phyloP scores from a whole-genome alignment of 2,113 vertebrate genomes.

The Macrotus californicus region DNA sequence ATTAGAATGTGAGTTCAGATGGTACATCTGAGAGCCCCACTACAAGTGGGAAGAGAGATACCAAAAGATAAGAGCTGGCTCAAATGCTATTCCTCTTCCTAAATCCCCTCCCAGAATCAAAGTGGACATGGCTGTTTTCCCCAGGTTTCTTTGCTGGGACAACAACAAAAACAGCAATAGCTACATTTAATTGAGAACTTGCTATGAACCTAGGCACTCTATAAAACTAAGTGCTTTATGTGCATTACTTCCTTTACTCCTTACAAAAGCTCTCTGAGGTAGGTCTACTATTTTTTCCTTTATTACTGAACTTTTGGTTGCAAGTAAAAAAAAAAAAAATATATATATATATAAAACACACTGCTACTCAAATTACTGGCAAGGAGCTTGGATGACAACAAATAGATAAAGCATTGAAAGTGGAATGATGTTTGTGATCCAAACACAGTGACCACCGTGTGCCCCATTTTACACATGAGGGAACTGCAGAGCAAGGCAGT shows the following conservation, averaged over 20 bases:
- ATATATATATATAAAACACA: no score
- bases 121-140: not conserved
- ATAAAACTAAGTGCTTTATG: not conserved
- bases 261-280: not conserved
- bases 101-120: not conserved
- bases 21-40: not conserved
- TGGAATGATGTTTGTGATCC: not conserved
- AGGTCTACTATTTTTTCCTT: not conserved
- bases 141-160: not conserved
- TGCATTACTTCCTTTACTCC: not conserved
- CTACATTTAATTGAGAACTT: not conserved
- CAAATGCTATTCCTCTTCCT: not conserved
- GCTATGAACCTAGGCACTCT: not conserved
- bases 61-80: not conserved
- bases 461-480: not conserved
- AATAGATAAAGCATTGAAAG: not conserved
- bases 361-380: not conserved
- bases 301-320: not conserved
- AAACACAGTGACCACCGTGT: not conserved
- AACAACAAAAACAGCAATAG: not conserved
- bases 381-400: not conserved
- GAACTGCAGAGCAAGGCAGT: not conserved
- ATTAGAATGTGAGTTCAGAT: not conserved
- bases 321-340: not conserved
- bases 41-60: not conserved